These are phyloP conservation scores for Sylvilagus floridanus DNA, from an alignment of 2,797 vertebrate species.

Conservation along the genomic window DNA sequence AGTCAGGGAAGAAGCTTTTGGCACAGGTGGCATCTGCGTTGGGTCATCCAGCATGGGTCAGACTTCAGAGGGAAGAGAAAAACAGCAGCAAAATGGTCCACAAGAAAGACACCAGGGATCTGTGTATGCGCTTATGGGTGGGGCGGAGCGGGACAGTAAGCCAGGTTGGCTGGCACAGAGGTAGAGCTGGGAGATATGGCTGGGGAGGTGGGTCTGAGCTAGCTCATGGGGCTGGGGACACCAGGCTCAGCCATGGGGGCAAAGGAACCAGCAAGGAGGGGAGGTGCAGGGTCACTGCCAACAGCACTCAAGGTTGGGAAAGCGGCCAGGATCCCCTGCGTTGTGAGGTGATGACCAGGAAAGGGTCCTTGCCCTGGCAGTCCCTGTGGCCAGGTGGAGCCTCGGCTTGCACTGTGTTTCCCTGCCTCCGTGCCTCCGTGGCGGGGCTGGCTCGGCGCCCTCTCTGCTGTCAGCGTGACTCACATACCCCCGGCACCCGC, in stretches of 20 bases:
- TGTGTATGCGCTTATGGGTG: neutral
- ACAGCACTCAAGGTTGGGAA: neutral
- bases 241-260: neutral
- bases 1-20: neutral
- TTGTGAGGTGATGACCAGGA: neutral
- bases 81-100: neutral
- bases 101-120: neutral
- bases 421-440: too few species aligned
- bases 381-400: neutral
- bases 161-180: neutral
- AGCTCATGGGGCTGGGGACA: neutral
- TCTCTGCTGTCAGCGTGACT: conserved; percentile 72
- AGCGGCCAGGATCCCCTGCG: too few species aligned
- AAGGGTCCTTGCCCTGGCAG: neutral
- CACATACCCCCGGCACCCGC: conserved; percentile 75
- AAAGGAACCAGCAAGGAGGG: neutral
- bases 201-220: neutral
- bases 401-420: neutral
- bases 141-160: neutral
- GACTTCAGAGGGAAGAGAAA: neutral
- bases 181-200: neutral
- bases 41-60: neutral
- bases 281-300: rapidly evolving
- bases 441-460: conserved; percentile 31
- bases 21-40: neutral